Conservation (phyloP, 2,797 vertebrate genomes). For the Pseudotriccus pelzelni region DNA sequence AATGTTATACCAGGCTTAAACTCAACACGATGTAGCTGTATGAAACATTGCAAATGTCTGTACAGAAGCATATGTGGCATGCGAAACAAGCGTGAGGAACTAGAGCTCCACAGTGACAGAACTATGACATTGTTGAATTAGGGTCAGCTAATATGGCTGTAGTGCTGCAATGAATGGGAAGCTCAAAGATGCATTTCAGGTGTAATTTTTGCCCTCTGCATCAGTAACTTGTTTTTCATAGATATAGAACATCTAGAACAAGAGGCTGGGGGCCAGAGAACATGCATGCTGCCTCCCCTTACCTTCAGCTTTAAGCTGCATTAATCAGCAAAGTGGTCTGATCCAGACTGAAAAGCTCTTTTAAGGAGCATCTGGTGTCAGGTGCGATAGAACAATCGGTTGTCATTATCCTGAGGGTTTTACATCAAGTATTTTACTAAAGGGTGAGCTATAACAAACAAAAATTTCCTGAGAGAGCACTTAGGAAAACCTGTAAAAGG, state of each 20-base stretch:
- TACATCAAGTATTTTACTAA: not conserved
- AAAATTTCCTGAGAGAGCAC: not conserved
- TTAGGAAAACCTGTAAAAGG: not conserved
- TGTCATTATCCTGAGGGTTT: not conserved
- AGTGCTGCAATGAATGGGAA: not conserved
- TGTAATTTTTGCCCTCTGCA: not conserved
- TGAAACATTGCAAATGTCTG: not conserved
- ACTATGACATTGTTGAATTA: not conserved
- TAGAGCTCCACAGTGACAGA: not conserved
- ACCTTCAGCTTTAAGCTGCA: not conserved
- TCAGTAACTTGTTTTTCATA: not conserved
- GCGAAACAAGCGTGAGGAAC: not conserved
- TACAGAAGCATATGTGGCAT: not conserved
- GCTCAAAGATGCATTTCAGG: not conserved
- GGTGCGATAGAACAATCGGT: not conserved
- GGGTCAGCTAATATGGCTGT: not conserved
- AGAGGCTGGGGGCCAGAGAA: not conserved
- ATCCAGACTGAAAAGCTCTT: not conserved
- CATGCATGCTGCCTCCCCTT: not conserved
- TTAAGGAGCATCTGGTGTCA: not conserved
- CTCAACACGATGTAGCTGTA: not conserved
- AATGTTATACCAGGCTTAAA: not conserved
- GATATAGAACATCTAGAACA: not conserved
- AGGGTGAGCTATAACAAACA: not conserved
- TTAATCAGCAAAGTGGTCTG: not conserved